These are phyloP conservation scores for Cercopithecus mona DNA, from an alignment of 2,113 vertebrate species.

Conservation along the genomic window DNA sequence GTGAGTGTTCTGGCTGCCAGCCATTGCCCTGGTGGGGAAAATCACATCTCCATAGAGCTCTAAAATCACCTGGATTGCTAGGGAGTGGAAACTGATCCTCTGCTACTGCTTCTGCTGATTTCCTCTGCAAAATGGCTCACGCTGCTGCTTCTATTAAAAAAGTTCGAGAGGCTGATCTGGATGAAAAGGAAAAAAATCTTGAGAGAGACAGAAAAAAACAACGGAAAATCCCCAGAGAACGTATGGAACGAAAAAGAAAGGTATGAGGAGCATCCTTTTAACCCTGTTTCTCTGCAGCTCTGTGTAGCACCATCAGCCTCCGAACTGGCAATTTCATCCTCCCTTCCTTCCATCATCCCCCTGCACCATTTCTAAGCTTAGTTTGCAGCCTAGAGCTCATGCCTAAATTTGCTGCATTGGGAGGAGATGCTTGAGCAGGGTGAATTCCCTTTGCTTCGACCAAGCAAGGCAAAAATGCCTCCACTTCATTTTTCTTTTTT, in stretches of 20 bases:
- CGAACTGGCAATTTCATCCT: background rate
- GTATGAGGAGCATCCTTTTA: slow-evolving; percentile 83
- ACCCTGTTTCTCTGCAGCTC: background rate
- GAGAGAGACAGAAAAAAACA: slow-evolving; percentile 93
- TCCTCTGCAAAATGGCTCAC: slow-evolving; percentile 92
- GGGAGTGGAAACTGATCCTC: slow-evolving; percentile 54
- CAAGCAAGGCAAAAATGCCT: background rate
- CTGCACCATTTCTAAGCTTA: background rate
- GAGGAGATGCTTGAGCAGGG: slow-evolving; percentile 6
- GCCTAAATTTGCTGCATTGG: slow-evolving; percentile 63
- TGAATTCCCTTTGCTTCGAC: background rate
- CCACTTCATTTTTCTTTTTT: background rate
- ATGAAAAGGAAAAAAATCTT: slow-evolving; percentile 91
- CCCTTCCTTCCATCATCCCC: slow-evolving; percentile 5
- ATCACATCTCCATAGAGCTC: background rate
- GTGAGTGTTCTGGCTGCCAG: slow-evolving; percentile 71
- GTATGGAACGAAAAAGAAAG: slow-evolving; percentile 96
- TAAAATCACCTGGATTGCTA: slow-evolving; percentile 72
- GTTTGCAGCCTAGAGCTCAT: slow-evolving; percentile 8
- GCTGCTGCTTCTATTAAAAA: slow-evolving; percentile 98
- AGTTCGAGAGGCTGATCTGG: slow-evolving; percentile 93
- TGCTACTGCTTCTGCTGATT: slow-evolving; percentile 57
- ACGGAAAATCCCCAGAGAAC: slow-evolving; percentile 90
- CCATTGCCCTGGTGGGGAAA: slow-evolving; percentile 62
- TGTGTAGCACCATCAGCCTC: background rate